Base-by-base conservation (phyloP, 2,113 vertebrate genomes). In the Manacus vitellinus region DNA sequence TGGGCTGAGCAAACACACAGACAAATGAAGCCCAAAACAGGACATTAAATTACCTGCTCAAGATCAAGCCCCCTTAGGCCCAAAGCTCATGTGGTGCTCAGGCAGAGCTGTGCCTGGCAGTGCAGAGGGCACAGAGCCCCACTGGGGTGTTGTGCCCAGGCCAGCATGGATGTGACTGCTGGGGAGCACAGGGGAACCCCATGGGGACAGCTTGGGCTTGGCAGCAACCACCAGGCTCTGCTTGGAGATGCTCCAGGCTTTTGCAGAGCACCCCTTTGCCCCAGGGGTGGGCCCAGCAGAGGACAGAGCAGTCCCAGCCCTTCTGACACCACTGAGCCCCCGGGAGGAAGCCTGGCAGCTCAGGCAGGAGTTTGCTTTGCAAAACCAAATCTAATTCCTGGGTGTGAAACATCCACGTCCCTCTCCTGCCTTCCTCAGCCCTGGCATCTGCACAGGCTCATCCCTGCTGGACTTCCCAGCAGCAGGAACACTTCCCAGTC, bases 331-430 rank as follows among this genome's bases (percentile, higher is more conserved):
- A 1, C 44, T 17, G 46, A 91, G 35, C 11, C 35, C 27, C 35
- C 39, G n/a, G 10, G 10, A 61, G 28, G 59, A 47, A 87, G 35
- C 5, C 59, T 24, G 8, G 13, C 7, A n/a, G 37, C 47, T 37
- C 67, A 54, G n/a, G 6, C 31, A 92, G 55, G 23, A 66, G 24
- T 49, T 55, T 0, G 2, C 13, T 76, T 62, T 51, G 35, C 22
- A 35, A 71, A 70, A 39, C 10, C 31, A 66, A 9, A 24, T n/a
- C 52, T 44, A 23, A n/a, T 31, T 35, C 17, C 39, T 55, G 51
- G 17, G 2, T n/a, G 39, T 9, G 8, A 58, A 63, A 6, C 16
- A 47, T 28, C 33, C 37, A 10, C 0, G 0, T 22, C 13, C 12
- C 55, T 49, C 39, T 37, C 18, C 31, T 2, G 0, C 72, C 15